Conservation (phyloP, 2,113 vertebrate species). For the Ondatra zibethicus region DNA sequence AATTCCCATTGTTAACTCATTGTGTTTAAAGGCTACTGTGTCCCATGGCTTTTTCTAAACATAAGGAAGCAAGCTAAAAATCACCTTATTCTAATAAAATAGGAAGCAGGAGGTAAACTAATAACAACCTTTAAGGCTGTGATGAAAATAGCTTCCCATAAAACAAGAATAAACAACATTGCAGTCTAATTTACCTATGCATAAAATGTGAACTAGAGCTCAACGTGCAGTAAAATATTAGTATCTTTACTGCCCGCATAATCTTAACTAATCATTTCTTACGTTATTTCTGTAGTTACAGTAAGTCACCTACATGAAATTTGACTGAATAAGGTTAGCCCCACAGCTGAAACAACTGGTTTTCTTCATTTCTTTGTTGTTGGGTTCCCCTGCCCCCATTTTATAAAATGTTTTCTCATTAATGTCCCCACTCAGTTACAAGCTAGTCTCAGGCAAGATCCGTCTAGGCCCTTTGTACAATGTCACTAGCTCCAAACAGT, state of each 20-base stretch:
- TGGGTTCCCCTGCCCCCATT: not conserved
- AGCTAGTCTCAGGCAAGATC: conserved; percentile 75
- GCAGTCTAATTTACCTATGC: conserved; percentile 81
- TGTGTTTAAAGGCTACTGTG: conserved; percentile 67
- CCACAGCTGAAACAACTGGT: conserved; percentile 40
- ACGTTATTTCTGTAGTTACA: conserved; percentile 82
- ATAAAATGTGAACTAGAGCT: conserved; percentile 84
- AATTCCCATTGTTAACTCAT: conserved; percentile 61
- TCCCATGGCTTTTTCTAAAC: conserved; percentile 33
- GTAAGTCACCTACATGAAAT: conserved; percentile 82
- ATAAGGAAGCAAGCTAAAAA: conserved; percentile 47
- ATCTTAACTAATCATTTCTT: conserved; percentile 87
- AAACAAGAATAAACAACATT: conserved; percentile 84
- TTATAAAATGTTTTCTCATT: conserved; percentile 74
- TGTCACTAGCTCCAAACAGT: conserved; percentile 80
- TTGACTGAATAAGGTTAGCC: conserved; percentile 80
- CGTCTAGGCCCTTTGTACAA: conserved; percentile 75
- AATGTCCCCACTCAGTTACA: conserved; percentile 73
- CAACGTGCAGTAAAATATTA: conserved; percentile 83
- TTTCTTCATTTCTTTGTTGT: conserved; percentile 35
- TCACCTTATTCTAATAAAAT: conserved; percentile 76
- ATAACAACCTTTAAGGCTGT: conserved; percentile 80
- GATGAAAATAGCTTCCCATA: conserved; percentile 84
- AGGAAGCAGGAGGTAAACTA: conserved; percentile 60
- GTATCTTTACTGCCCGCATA: conserved; percentile 83